Evolutionary conservation across 1,140 invertebrate genomes (phyloP).

Genomic region (Drosophila simulans): DNA sequence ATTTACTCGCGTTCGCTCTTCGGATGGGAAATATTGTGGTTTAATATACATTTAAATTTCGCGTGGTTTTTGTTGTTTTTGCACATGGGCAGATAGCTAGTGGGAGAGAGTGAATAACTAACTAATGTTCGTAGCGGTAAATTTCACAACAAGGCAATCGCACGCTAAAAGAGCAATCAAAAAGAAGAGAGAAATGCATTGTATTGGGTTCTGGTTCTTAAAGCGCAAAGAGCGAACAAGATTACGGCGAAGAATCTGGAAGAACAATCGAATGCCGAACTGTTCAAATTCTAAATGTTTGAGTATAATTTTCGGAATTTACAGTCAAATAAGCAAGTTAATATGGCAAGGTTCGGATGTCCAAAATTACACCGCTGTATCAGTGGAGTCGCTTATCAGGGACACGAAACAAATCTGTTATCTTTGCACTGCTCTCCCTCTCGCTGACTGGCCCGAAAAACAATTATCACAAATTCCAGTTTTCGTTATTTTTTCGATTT

Average conservation of each 20-base stretch:
- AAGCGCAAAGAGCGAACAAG: slow-evolving; percentile 5
- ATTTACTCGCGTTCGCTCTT: slow-evolving; percentile 41
- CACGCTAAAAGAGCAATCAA: slow-evolving; percentile 10
- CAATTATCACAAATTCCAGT: slow-evolving; percentile 52
- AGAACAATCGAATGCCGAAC: slow-evolving; percentile 16
- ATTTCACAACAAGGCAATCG: slow-evolving; percentile 42
- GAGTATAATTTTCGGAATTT: neutral
- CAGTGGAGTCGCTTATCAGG: slow-evolving; percentile 41
- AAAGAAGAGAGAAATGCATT: slow-evolving; percentile 21
- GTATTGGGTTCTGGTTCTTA: slow-evolving; percentile 44
- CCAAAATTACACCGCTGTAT: slow-evolving; percentile 24
- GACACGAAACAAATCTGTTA: slow-evolving; percentile 39
- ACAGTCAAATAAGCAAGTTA: neutral
- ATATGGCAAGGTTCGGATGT: neutral
- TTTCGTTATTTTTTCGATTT: slow-evolving; percentile 37
- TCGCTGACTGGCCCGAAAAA: slow-evolving; percentile 14
- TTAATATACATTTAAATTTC: slow-evolving; percentile 37
- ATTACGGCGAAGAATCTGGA: slow-evolving; percentile 30
- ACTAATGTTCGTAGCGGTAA: slow-evolving; percentile 55
- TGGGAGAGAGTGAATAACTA: slow-evolving; percentile 44
- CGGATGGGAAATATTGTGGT: slow-evolving; percentile 55
- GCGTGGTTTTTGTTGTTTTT: slow-evolving; percentile 47
- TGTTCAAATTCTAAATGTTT: slow-evolving; percentile 15
- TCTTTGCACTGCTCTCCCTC: slow-evolving; percentile 29
- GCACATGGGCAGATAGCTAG: slow-evolving; percentile 21